Percentiles rank a stretch among this genome's conserved stretches.
Evolutionary conservation across 1,140 invertebrate genomes (phyloP).

Genomic region (Drosophila aff.): DNA sequence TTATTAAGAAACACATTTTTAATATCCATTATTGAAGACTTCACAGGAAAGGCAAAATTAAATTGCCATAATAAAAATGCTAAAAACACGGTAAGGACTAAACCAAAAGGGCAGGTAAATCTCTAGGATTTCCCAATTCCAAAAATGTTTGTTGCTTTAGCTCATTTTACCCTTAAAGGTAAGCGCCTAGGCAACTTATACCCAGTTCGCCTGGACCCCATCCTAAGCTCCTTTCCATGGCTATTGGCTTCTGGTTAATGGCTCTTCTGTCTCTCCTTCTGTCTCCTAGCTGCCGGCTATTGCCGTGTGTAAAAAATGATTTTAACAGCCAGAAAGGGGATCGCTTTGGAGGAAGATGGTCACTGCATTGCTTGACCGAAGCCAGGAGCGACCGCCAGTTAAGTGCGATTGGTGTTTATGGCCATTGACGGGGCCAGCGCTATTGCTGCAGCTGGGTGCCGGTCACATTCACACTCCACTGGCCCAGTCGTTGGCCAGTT

Average conservation of each 20-base stretch:
- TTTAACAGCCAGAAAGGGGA: conserved; percentile 45
- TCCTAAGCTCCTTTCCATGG: background rate
- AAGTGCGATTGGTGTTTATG: conserved; percentile 52
- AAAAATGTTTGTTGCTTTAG: no score
- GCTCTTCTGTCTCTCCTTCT: background rate
- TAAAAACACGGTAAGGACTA: background rate
- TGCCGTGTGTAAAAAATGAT: conserved; percentile 50
- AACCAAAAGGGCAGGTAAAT: background rate
- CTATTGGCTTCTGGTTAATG: conserved; percentile 1
- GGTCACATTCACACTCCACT: background rate
- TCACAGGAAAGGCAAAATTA: background rate
- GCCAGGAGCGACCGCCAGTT: conserved; percentile 28
- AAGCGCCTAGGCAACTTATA: no score
- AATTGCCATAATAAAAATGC: background rate
- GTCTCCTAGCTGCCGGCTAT: background rate
- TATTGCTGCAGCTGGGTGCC: conserved; percentile 26
- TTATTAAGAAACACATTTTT: background rate
- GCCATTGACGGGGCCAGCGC: conserved; percentile 35
- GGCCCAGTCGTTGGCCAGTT: conserved; percentile 27
- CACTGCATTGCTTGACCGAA: conserved; percentile 49
- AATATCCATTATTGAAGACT: background rate
- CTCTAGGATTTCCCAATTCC: background rate
- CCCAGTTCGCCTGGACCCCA: background rate
- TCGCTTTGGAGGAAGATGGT: background rate
- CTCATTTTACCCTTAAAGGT: background rate